Evolutionary conservation across 2,797 vertebrate genomes (phyloP).

Genomic region (Sebastes iracundus): DNA sequence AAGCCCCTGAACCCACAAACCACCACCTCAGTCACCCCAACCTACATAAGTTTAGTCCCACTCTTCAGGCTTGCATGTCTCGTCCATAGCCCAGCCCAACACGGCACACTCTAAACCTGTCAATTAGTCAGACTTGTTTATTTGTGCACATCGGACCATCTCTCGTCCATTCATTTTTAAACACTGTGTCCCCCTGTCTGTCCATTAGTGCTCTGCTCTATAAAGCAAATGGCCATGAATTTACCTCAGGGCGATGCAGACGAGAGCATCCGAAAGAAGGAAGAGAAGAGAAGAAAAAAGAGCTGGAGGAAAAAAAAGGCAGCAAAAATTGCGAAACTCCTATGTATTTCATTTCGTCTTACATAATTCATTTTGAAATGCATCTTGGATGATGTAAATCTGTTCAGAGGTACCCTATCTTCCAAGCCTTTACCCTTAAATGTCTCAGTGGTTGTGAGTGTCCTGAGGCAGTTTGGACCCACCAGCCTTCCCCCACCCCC

Average conservation of each 20-base stretch:
- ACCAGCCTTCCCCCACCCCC: constrained; percentile 65
- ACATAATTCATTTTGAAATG: constrained; percentile 86
- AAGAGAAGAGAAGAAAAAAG: constrained; percentile 36
- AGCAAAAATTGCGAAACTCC: constrained; percentile 74
- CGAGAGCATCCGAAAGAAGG: constrained; percentile 34
- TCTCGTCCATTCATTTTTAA: constrained; percentile 84
- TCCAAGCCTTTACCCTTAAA: constrained; percentile 82
- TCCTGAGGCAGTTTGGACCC: constrained; percentile 82
- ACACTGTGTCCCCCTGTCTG: constrained; percentile 66
- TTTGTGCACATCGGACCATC: constrained; percentile 77
- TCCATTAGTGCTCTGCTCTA: constrained; percentile 77
- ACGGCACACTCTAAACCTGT: constrained; percentile 36
- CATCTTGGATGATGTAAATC: constrained; percentile 85
- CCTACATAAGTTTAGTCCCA: background rate
- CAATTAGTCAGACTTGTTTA: constrained; percentile 77
- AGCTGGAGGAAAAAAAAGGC: constrained; percentile 42
- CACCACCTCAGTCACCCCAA: background rate
- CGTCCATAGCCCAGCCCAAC: background rate
- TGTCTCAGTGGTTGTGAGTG: constrained; percentile 79
- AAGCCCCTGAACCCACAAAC: constrained; percentile 28
- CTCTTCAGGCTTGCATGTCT: background rate
- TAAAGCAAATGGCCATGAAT: constrained; percentile 80
- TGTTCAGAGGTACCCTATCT: constrained; percentile 77
- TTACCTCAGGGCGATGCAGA: constrained; percentile 78
- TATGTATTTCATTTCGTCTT: constrained; percentile 84